These are phyloP conservation scores for Gasterosteus aculeatus DNA, from an alignment of 2,113 vertebrate species.

Conservation along the genomic window DNA sequence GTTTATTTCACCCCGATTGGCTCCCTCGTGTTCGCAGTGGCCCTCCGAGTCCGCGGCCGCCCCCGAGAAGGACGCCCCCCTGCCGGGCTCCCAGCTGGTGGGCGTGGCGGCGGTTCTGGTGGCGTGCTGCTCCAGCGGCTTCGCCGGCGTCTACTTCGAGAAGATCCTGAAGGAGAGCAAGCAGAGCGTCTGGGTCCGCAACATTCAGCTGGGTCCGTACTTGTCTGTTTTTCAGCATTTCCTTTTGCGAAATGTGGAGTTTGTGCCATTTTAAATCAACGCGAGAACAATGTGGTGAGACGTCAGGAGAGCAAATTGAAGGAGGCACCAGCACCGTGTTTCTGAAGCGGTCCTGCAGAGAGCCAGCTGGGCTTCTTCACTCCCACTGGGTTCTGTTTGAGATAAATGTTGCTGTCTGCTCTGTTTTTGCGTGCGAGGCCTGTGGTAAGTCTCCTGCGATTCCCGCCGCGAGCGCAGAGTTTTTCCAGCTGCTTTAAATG, in stretches of 20 bases:
- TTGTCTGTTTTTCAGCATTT: background rate
- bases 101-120: slow-evolving; percentile 92
- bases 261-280: background rate
- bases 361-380: slow-evolving; percentile 52
- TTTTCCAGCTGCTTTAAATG: slow-evolving; percentile 48
- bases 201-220: slow-evolving; percentile 93
- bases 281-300: background rate
- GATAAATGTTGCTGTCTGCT: slow-evolving; percentile 69
- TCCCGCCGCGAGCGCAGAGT: slow-evolving; percentile 39
- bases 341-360: slow-evolving; percentile 16
- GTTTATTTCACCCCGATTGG: background rate
- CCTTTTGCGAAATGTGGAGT: background rate
- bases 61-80: slow-evolving; percentile 80
- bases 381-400: slow-evolving; percentile 52
- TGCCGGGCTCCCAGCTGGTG: slow-evolving; percentile 89
- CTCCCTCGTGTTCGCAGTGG: slow-evolving; percentile 82
- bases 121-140: slow-evolving; percentile 97
- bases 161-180: slow-evolving; percentile 98
- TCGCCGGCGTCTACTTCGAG: slow-evolving; percentile 98
- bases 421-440: slow-evolving; percentile 75
- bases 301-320: slow-evolving; percentile 12
- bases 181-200: slow-evolving; percentile 97
- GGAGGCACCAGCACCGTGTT: background rate
- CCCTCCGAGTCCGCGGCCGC: slow-evolving; percentile 84
- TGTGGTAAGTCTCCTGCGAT: slow-evolving; percentile 56